Conservation (phyloP, 2,113 vertebrate genomes). For the Trichomycterus rosablanca region DNA sequence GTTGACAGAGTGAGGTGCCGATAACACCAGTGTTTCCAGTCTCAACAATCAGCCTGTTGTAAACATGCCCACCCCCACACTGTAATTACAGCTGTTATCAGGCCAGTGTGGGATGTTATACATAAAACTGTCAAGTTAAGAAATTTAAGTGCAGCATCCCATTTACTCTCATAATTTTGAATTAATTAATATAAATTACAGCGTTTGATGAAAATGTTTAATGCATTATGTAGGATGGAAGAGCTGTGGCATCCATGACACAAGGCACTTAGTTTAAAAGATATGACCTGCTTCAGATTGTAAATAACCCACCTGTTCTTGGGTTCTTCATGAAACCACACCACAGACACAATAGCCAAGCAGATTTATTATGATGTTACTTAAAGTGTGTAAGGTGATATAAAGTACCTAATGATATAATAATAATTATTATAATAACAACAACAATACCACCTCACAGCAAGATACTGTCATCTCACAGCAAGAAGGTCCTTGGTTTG, state of each 20-base stretch:
- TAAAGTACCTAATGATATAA: too few relatives aligned
- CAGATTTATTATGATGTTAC: too few relatives aligned
- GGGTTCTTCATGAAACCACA: too few relatives aligned
- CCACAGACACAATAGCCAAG: too few relatives aligned
- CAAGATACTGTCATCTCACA: too few relatives aligned
- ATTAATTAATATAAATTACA: constrained; percentile 65
- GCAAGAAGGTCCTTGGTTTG: too few relatives aligned
- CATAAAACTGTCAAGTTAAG: constrained; percentile 64
- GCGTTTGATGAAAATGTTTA: constrained; percentile 28
- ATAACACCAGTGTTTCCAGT: neutral
- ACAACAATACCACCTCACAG: too few relatives aligned
- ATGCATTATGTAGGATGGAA: constrained; percentile 13
- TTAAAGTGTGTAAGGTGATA: too few relatives aligned
- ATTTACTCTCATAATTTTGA: constrained; percentile 56
- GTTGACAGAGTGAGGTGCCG: neutral
- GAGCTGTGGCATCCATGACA: neutral
- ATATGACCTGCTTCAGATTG: too few relatives aligned
- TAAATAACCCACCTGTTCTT: too few relatives aligned
- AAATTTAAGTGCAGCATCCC: constrained; percentile 71
- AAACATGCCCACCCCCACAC: constrained; percentile 43
- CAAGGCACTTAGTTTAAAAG: too few relatives aligned
- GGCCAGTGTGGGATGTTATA: constrained; percentile 57
- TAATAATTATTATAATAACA: too few relatives aligned
- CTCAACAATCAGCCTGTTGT: neutral
- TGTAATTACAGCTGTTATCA: constrained; percentile 63